Evolutionary conservation across 1,140 invertebrate genomes (phyloP).

Genomic region (Capitella teleta): DNA sequence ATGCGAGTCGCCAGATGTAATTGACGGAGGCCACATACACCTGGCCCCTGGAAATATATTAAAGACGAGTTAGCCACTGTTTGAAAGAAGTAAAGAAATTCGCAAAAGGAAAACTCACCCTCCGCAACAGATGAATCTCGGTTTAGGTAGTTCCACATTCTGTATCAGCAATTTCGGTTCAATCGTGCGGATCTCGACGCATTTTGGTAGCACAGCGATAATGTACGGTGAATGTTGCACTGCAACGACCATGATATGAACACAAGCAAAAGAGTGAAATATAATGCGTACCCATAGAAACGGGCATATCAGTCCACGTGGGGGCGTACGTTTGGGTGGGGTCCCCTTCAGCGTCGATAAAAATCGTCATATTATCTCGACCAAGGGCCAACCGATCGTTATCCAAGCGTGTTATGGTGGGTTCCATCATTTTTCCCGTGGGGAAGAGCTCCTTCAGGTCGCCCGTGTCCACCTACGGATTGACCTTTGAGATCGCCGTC

Average conservation of each 20-base stretch:
- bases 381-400: slow-evolving; percentile 64
- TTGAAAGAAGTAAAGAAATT: no score
- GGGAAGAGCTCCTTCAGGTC: slow-evolving; percentile 70
- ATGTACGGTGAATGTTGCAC: slow-evolving; percentile 85
- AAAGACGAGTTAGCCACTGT: background rate
- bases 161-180: slow-evolving; percentile 62
- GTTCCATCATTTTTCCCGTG: slow-evolving; percentile 68
- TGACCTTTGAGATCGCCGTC: no score
- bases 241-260: slow-evolving; percentile 38
- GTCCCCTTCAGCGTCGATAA: slow-evolving; percentile 63
- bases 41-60: slow-evolving; percentile 54
- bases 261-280: background rate
- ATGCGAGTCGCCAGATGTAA: slow-evolving; percentile 72
- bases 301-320: slow-evolving; percentile 71
- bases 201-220: slow-evolving; percentile 67
- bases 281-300: slow-evolving; percentile 51
- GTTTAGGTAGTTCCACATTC: slow-evolving; percentile 59
- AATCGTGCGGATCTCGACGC: slow-evolving; percentile 69
- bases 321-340: slow-evolving; percentile 57
- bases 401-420: slow-evolving; percentile 62
- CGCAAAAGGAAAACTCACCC: no score
- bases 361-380: slow-evolving; percentile 70
- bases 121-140: slow-evolving; percentile 33
- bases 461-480: slow-evolving; percentile 34
- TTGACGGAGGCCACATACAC: slow-evolving; percentile 76